A percentile compares a stretch with the other conserved stretches of the same genome.
Evolutionary conservation across 2,888 invertebrate genomes (phyloP).

Genomic region (Augochlorella aurata): DNA sequence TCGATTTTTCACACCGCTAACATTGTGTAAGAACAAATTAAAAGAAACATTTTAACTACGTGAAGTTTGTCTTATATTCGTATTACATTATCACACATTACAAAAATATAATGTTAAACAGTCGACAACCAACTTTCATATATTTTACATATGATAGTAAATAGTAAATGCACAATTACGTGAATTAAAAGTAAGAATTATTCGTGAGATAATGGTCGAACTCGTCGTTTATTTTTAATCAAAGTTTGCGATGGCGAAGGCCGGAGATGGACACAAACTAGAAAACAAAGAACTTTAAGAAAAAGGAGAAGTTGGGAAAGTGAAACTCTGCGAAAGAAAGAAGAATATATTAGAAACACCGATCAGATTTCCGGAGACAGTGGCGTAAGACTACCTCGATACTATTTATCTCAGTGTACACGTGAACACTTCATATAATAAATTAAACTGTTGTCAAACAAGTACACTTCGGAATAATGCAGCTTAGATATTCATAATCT

Average conservation of each 20-base stretch:
- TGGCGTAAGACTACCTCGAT: no score
- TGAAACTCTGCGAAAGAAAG: not conserved
- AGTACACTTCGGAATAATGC: no score
- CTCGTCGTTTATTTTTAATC: not conserved
- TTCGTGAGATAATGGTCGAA: no score
- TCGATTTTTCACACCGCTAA: not conserved
- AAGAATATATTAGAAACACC: not conserved
- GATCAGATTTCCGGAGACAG: not conserved
- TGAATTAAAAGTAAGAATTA: not conserved
- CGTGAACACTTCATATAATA: no score
- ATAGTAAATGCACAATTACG: not conserved
- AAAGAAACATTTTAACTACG: not conserved
- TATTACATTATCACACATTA: no score
- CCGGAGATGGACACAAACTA: not conserved
- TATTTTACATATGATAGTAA: not conserved
- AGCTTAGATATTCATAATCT: no score
- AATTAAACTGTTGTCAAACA: no score
- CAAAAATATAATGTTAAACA: not conserved
- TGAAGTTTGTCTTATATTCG: no score
- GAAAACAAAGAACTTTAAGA: not conserved
- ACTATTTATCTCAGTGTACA: no score
- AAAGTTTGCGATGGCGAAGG: not conserved
- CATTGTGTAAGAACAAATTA: not conserved
- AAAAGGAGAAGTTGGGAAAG: not conserved
- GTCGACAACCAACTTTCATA: no score